Evolutionary conservation across 92 coral and sea anemone species (phyloP).

Genomic region (Diadumene lineata): DNA sequence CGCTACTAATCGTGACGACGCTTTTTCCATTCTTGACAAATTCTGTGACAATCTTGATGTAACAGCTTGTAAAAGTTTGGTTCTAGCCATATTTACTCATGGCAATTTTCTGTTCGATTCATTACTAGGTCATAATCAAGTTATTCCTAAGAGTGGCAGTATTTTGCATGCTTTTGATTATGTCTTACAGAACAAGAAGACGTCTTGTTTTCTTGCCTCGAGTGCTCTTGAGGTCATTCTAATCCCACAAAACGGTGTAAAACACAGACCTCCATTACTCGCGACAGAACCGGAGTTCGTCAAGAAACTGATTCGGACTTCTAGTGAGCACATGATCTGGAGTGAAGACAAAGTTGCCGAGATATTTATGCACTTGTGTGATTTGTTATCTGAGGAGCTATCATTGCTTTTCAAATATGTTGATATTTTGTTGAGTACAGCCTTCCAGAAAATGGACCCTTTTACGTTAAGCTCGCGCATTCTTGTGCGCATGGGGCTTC

Average conservation of each 20-base stretch:
- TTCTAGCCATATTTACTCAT: background rate
- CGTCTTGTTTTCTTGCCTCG: constrained; percentile 15
- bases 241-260: background rate
- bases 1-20: background rate
- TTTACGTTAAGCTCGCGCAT: constrained; percentile 51
- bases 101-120: background rate
- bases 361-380: constrained; percentile 49
- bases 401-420: constrained; percentile 34
- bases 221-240: constrained; percentile 10
- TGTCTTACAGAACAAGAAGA: constrained; percentile 1
- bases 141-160: background rate
- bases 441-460: constrained; percentile 27
- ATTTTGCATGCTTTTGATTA: constrained; percentile 24
- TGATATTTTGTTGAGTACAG: constrained; percentile 40
- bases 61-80: constrained; percentile 3
- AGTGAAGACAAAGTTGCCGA: constrained; percentile 49
- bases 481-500: constrained; percentile 74
- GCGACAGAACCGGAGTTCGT: constrained; percentile 2
- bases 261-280: background rate
- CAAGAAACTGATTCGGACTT: constrained; percentile 1
- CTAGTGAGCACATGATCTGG: constrained; percentile 15
- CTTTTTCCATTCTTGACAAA: constrained; percentile 1
- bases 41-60: constrained; percentile 5
- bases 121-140: background rate
- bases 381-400: constrained; percentile 7